A percentile compares a stretch with the other conserved stretches of the same genome.
Conservation (phyloP, 1,140 invertebrate genomes). For the Pseudomyrmex cubaensis region DNA sequence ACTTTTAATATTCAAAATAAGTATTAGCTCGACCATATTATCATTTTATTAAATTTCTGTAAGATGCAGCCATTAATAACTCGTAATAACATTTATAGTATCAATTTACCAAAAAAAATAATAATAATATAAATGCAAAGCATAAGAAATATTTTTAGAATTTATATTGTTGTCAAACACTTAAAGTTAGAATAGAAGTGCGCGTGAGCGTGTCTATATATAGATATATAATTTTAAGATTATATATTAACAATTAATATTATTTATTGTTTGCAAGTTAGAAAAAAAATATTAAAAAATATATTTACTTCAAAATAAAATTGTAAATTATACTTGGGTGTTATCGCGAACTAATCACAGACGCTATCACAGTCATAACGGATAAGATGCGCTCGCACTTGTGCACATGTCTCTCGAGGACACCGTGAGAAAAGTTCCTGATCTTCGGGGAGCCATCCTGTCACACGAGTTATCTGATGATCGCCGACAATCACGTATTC, state of each 20-base stretch:
- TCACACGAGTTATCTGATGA: conserved; percentile 1
- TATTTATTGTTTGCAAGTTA: not conserved
- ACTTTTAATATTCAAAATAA: no score
- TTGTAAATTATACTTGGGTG: not conserved
- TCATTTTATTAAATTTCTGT: no score
- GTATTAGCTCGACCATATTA: no score
- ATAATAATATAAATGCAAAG: no score
- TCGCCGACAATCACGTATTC: not conserved
- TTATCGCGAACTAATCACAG: conserved; percentile 2
- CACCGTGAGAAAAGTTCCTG: not conserved
- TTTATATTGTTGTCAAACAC: no score
- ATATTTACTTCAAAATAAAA: not conserved
- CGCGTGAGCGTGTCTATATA: not conserved
- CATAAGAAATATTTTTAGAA: no score
- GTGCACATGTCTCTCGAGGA: not conserved
- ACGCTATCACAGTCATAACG: not conserved
- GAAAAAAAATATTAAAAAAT: not conserved
- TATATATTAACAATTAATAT: not conserved
- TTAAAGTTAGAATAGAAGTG: not conserved
- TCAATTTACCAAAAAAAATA: no score
- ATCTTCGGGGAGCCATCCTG: not conserved
- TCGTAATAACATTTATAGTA: no score
- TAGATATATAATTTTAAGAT: not conserved
- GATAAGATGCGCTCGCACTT: not conserved
- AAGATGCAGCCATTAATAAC: no score